Evolutionary conservation across 2,888 invertebrate species (phyloP), one percentile per base, ranked within the genome.

Genomic region (Athalia cordata): DNA sequence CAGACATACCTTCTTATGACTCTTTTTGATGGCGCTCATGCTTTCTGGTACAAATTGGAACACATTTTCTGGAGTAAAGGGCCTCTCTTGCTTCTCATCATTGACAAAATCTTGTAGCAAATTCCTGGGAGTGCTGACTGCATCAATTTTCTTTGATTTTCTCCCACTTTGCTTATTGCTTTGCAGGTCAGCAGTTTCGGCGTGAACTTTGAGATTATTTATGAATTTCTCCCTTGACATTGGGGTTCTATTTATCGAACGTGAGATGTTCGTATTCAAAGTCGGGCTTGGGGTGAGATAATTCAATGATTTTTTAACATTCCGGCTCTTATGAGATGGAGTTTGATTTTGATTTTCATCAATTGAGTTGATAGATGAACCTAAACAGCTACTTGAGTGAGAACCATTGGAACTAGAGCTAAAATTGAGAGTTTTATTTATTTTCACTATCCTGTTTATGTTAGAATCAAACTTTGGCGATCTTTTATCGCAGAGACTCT

Each of bases 321-420:
- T 86, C 59, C 81, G 83, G 55, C 79, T 82, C 67, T 82, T 80
- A 55, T 86, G 84, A 0, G 85, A 87, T 0, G 88, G 89, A 3
- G 88, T 88, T 80, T 85, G 84, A 81, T 89, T 89, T 74, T 88
- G 88, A 81, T 89, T 88, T 67, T 88, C 88, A 50, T 89, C 88
- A 0, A 86, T 88, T 0, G 87, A 88, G 64, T 87, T 87, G 0
- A 79, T 75, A 0, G 87, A 86, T 5, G 85, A 83, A 15, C 85
- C 80, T 8, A 83, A 78, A 7, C 80, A 74, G 72, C 82, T 84
- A 64, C 81, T 83, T 5, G 84, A 81, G 29, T 77, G 79, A 7
- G 87, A 86, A n/a, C 85, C 84, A 9, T 66, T 82, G 0, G 83
- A 82, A 78, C 84, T 86, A 5, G 84, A 81, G n/a, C 85, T 82